Evolutionary conservation across 2,113 vertebrate genomes (phyloP), one percentile per base, ranked within the genome.

Genomic region (Xyliphius kryptos): DNA sequence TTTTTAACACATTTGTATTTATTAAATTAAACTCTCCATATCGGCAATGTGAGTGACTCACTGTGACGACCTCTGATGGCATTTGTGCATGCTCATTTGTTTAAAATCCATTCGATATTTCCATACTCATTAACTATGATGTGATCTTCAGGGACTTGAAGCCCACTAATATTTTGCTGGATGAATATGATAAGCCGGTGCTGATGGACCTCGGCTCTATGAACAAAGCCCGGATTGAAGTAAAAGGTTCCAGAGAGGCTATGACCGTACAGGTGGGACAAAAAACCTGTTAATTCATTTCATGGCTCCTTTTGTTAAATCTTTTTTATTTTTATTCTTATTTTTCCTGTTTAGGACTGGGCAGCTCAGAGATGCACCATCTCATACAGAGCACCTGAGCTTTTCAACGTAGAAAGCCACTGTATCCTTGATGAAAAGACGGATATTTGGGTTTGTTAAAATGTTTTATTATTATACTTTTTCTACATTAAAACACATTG

Each of bases 361-460:
- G 86, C 86, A 0, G 83, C 86, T 41, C 85, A 88, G 76, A 72
- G 85, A 3, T 88, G 86, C 56, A 88, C 86, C 47, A 87, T 88
- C 62, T 98, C 95, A 3, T 98, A 98, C 83, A 87, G 95, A 54
- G 94, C 95, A 50, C 95, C 95, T 0, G 96, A 99, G 75, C 92
- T 99, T 48, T 98, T 98, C 69, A 87, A 82, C 0, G 94, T 99
- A 56, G 90, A 91, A 13, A 97, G 94, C 69, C 88, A 93, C 79
- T 97, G 95, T 19, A 50, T 96, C 72, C 93, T 99, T 16, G 96
- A 99, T 1, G 94, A 97, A 70, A 90, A 91, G 61, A 97, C 96
- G 0, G 96, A 99, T 69, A 90, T 99, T 75, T 99, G 96, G 96
- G 96, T 99, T n/a, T n/a, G n/a, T n/a, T n/a, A n/a, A n/a, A n/a